These are phyloP conservation scores for Fregata magnificens DNA, from an alignment of 2,113 vertebrate species.

Conservation along the genomic window DNA sequence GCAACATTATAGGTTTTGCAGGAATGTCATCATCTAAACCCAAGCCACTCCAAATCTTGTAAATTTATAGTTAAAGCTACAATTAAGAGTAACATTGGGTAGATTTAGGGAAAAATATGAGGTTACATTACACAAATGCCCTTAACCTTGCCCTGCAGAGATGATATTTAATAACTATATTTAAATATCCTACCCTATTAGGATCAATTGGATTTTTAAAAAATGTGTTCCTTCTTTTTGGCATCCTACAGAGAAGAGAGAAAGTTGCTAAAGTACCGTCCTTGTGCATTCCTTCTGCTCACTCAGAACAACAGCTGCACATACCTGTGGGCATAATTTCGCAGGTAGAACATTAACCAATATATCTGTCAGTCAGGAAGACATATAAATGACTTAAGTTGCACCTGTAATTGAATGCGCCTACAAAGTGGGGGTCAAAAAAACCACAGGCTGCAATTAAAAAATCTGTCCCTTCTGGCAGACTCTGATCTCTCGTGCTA, in stretches of 20 bases:
- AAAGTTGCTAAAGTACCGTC: neutral
- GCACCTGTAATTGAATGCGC: neutral
- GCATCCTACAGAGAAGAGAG: neutral
- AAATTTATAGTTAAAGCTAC: neutral
- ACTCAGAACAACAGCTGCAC: neutral
- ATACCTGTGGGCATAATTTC: constrained; percentile 2
- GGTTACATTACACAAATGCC: neutral
- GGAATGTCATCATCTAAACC: neutral
- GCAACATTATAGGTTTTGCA: neutral
- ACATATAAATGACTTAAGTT: neutral
- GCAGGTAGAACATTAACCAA: neutral
- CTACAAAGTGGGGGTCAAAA: neutral
- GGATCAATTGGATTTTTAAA: neutral
- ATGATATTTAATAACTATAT: neutral
- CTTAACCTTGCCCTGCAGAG: neutral
- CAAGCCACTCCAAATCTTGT: neutral
- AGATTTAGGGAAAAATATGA: neutral
- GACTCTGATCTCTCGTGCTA: neutral
- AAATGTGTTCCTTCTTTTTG: neutral
- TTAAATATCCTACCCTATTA: neutral
- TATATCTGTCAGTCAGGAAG: neutral
- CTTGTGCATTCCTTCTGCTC: neutral
- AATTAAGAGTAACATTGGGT: neutral
- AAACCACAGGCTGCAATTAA: neutral
- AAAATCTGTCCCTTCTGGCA: neutral